Conservation (phyloP, 2,797 vertebrate species). For the Gephyroberyx darwinii region DNA sequence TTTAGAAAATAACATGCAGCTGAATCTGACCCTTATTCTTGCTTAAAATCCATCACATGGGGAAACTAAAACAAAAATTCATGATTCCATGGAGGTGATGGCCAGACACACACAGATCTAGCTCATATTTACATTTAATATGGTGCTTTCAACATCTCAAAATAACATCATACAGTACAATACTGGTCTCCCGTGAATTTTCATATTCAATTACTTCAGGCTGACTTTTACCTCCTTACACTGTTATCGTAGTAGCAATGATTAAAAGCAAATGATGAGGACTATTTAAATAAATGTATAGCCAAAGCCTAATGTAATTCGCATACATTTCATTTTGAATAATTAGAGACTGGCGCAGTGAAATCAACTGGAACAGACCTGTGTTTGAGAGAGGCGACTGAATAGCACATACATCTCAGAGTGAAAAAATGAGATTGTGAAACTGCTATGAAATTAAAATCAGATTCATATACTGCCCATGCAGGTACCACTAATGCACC, state of each 20-base stretch:
- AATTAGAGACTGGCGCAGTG: not conserved
- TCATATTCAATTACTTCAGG: not conserved
- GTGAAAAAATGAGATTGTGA: not conserved
- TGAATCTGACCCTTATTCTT: not conserved
- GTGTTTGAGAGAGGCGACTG: constrained; percentile 1
- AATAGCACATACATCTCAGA: not conserved
- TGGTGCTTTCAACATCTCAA: not conserved
- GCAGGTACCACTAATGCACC: not conserved
- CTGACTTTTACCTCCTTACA: not conserved
- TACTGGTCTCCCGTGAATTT: not conserved
- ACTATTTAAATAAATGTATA: constrained; percentile 15
- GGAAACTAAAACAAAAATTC: not conserved
- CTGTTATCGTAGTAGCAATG: not conserved
- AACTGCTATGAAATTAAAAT: constrained; percentile 9
- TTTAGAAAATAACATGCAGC: constrained; percentile 4
- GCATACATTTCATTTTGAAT: constrained; percentile 14
- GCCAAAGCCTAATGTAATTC: constrained; percentile 16
- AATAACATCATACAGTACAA: not conserved
- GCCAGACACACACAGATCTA: not conserved
- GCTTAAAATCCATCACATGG: not conserved
- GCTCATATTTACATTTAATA: not conserved
- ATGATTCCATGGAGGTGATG: not conserved
- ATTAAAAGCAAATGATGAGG: not conserved
- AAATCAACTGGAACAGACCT: not conserved
- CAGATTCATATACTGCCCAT: constrained; percentile 3